Evolutionary conservation across 1,140 invertebrate genomes (phyloP).

Genomic region (Whitmania pigra): DNA sequence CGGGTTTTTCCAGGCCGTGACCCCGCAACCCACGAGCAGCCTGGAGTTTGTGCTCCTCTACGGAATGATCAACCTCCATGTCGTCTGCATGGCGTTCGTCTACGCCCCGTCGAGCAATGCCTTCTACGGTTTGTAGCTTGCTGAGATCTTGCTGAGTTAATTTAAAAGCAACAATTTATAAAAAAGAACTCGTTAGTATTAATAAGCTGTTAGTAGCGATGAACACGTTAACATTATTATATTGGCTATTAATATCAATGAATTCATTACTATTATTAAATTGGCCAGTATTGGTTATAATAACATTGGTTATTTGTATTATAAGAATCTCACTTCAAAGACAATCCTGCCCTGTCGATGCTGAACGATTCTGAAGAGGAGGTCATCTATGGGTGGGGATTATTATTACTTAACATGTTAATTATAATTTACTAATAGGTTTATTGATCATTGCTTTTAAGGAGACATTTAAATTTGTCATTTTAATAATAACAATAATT

Average conservation of each 20-base stretch:
- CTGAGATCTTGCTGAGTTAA: no score
- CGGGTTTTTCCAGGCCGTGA: neutral
- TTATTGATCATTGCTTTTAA: no score
- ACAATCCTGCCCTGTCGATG: conserved; percentile 94
- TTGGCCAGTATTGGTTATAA: no score
- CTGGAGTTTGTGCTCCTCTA: conserved; percentile 89
- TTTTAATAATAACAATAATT: no score
- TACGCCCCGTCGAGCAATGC: conserved; percentile 72
- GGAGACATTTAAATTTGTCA: no score
- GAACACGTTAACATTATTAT: no score
- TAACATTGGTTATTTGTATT: no score
- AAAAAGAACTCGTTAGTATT: no score
- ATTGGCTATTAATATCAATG: no score
- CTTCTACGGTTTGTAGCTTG: conserved; percentile 54
- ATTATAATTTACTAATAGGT: neutral
- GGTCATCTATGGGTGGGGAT: conserved; percentile 78
- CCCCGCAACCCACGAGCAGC: conserved; percentile 32
- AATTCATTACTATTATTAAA: no score
- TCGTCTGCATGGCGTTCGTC: conserved; percentile 84
- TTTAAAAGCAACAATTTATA: no score
- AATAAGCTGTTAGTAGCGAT: no score
- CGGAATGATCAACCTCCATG: conserved; percentile 83
- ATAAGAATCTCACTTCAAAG: conserved; percentile 74
- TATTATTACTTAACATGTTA: conserved; percentile 12
- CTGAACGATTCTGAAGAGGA: conserved; percentile 96